Evolutionary conservation across 1,140 invertebrate genomes (phyloP).

Genomic region (Orchestia grillus): DNA sequence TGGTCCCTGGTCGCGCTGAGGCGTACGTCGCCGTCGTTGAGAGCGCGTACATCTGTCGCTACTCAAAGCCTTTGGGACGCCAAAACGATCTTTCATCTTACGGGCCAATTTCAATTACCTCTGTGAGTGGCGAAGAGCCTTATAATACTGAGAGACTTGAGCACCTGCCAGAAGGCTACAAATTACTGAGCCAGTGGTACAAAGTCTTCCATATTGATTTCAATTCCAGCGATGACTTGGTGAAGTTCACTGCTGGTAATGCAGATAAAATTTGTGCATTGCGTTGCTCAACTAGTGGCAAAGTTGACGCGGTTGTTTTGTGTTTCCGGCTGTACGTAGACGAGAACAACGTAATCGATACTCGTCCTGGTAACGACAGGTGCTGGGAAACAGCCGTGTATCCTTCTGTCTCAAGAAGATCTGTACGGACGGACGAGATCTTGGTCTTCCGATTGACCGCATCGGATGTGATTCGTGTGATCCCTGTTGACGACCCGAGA

Average conservation of each 20-base stretch:
- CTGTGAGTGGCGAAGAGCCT: constrained; percentile 70
- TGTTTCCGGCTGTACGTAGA: constrained; percentile 84
- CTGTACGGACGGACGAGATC: background rate
- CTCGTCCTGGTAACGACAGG: constrained; percentile 71
- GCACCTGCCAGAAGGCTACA: constrained; percentile 73
- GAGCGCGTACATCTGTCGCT: constrained; percentile 72
- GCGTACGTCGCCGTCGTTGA: constrained; percentile 77
- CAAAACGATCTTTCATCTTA: background rate
- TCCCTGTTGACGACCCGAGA: background rate
- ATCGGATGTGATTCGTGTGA: background rate
- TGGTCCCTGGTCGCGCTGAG: constrained; percentile 78
- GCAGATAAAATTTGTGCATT: constrained; percentile 71
- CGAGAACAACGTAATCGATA: constrained; percentile 76
- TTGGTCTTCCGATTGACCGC: background rate
- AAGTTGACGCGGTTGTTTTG: constrained; percentile 77
- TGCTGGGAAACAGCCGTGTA: constrained; percentile 85
- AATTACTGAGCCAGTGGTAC: constrained; percentile 76
- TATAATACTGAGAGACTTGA: constrained; percentile 81
- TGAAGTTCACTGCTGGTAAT: constrained; percentile 71
- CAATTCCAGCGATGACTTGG: constrained; percentile 75
- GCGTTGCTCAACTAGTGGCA: constrained; percentile 73
- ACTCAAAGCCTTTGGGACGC: constrained; percentile 71
- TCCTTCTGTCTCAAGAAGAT: constrained; percentile 36
- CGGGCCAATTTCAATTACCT: constrained; percentile 61
- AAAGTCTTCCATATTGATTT: constrained; percentile 78